Evolutionary conservation across 2,113 vertebrate genomes (phyloP).

Genomic region (Pyrgilauda ruficollis): DNA sequence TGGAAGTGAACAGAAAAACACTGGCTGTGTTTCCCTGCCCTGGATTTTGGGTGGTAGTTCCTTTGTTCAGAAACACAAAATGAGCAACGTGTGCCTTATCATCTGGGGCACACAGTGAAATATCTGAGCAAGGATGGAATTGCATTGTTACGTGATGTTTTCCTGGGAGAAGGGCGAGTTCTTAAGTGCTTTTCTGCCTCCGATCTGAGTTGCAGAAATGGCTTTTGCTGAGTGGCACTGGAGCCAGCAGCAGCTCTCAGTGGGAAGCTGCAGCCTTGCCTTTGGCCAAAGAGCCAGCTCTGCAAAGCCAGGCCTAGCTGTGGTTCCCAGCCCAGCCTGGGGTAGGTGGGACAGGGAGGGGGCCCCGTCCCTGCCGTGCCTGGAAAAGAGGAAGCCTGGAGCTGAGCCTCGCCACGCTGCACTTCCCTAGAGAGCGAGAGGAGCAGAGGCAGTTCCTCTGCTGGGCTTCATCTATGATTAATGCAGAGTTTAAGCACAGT

Average conservation of each 20-base stretch:
- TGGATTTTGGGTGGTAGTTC: neutral
- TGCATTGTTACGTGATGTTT: neutral
- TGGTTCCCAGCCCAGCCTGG: accelerated
- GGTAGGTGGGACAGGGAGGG: neutral
- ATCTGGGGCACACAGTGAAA: accelerated
- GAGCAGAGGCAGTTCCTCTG: constrained; percentile 8
- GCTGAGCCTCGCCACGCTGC: neutral
- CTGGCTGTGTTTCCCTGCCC: neutral
- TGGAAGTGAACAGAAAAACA: neutral
- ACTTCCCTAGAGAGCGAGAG: neutral
- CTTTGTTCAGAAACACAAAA: neutral
- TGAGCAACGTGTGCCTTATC: accelerated
- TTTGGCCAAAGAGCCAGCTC: neutral
- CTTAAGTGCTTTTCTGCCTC: neutral
- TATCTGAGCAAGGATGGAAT: neutral
- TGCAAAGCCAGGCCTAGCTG: neutral
- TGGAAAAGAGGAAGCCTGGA: constrained; percentile 31
- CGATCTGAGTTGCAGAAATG: neutral
- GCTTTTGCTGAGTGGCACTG: neutral
- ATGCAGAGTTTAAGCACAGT: neutral
- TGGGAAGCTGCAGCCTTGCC: neutral
- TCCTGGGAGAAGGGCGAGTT: neutral
- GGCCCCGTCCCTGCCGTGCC: neutral
- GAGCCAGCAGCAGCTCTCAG: neutral
- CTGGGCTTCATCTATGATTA: neutral